Conservation (phyloP, 30 jellyfish, hydroid and myxozoan genomes). For the Aurelia aurita complex sp. Pacific region DNA sequence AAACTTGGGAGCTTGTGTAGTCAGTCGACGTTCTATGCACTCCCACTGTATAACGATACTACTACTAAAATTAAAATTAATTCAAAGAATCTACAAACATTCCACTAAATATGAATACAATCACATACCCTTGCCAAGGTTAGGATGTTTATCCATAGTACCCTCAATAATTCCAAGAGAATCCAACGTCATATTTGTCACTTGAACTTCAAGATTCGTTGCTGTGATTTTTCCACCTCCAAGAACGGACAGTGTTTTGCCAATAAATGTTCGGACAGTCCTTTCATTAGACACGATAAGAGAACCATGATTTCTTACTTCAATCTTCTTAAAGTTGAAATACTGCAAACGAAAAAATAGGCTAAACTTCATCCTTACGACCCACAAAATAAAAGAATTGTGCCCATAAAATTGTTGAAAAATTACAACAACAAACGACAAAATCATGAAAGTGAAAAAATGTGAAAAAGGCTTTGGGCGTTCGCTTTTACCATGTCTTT, state of each 20-base stretch:
- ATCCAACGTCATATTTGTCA: constrained; percentile 40
- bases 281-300: constrained; percentile 48
- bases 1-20: too few species aligned
- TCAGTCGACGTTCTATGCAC: too few species aligned
- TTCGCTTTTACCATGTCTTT: too few species aligned
- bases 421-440: too few species aligned
- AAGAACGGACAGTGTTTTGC: constrained; percentile 25
- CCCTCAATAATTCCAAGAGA: constrained; percentile 58
- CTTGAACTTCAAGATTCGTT: constrained; percentile 52
- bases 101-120: not conserved
- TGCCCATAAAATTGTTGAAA: too few species aligned
- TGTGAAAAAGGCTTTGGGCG: too few species aligned
- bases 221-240: constrained; percentile 66
- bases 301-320: constrained; percentile 51
- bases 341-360: not conserved
- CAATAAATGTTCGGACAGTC: constrained; percentile 48
- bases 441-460: too few species aligned
- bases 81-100: too few species aligned
- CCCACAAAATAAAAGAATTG: too few species aligned
- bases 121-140: constrained; percentile 56
- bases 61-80: too few species aligned
- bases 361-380: not conserved
- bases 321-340: constrained; percentile 50
- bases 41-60: too few species aligned
- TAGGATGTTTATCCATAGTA: constrained; percentile 45